phyloP scores from a whole-genome alignment of 2,888 invertebrate species.

The Platycheirus rosarum region DNA sequence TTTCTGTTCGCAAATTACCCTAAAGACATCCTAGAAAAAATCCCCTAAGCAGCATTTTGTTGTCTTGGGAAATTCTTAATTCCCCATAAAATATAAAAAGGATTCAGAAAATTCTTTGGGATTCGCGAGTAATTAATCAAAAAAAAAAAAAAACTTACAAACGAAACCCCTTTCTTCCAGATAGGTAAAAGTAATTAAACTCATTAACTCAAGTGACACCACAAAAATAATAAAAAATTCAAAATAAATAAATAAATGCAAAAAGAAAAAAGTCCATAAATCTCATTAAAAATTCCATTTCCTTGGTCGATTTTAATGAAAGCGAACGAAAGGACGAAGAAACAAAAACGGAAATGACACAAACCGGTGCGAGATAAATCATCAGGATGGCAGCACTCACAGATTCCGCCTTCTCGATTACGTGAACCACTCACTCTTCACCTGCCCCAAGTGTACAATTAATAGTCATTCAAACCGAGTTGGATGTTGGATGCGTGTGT shows the following conservation, averaged over 20 bases:
- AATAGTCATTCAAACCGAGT: conserved; percentile 8
- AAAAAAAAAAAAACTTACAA: too few species aligned
- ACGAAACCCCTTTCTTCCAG: neutral
- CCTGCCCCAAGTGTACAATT: conserved; percentile 31
- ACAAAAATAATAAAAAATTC: conserved; percentile 16
- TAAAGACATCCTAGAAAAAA: too few species aligned
- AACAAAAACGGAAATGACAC: neutral
- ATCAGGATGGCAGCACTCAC: conserved; percentile 32
- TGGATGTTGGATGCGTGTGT: neutral
- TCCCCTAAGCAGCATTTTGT: too few species aligned
- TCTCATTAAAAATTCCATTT: conserved; percentile 61
- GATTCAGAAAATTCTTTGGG: neutral
- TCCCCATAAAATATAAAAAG: too few species aligned
- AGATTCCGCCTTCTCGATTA: conserved; percentile 19
- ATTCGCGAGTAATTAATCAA: neutral
- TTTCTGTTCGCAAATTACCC: too few species aligned
- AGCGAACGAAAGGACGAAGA: conserved; percentile 20
- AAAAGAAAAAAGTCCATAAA: conserved; percentile 35
- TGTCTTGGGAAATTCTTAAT: too few species aligned
- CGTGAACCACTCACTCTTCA: conserved; percentile 14
- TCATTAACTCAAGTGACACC: conserved; percentile 32
- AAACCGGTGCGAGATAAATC: conserved; percentile 51
- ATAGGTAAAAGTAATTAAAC: conserved; percentile 41
- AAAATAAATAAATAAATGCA: conserved; percentile 2
- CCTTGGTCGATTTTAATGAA: conserved; percentile 52